phyloP scores from a whole-genome alignment of 1,140 invertebrate genomes.

The Drosophila trapezifrons region DNA sequence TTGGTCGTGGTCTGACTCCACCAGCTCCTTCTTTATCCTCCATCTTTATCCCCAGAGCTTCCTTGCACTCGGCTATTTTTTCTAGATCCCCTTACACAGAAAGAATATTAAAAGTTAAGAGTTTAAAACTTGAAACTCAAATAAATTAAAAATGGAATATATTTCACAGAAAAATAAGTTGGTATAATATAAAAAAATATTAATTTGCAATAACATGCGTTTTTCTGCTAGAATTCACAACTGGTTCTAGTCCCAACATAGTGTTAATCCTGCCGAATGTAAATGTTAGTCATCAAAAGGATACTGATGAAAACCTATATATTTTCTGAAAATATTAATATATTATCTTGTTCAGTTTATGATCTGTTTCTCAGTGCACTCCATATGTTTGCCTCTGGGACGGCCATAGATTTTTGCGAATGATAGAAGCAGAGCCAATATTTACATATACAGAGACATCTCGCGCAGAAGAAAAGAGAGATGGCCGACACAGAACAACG shows the following conservation, averaged over 20 bases:
- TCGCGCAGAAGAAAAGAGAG: constrained; percentile 24
- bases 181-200: too few relatives aligned
- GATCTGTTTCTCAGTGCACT: not conserved
- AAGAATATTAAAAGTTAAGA: not conserved
- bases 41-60: constrained; percentile 10
- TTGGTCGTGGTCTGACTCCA: constrained; percentile 16
- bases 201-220: accelerated
- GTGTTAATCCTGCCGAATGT: too few relatives aligned
- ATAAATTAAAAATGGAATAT: not conserved
- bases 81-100: not conserved
- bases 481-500: constrained; percentile 40
- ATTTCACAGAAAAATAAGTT: not conserved
- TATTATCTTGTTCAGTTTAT: too few relatives aligned
- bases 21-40: constrained; percentile 47
- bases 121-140: not conserved
- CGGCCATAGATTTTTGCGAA: constrained; percentile 74
- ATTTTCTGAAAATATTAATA: not conserved
- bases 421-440: constrained; percentile 76
- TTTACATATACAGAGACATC: constrained; percentile 63
- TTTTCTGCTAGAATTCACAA: not conserved
- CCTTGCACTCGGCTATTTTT: constrained; percentile 14
- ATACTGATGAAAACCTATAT: too few relatives aligned
- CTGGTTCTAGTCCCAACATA: not conserved
- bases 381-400: constrained; percentile 53
- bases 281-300: too few relatives aligned